Percentiles rank a stretch among this genome's conserved stretches.
Evolutionary conservation across 2,797 vertebrate species (phyloP).

Genomic region (Pipistrellus pygmaeus): DNA sequence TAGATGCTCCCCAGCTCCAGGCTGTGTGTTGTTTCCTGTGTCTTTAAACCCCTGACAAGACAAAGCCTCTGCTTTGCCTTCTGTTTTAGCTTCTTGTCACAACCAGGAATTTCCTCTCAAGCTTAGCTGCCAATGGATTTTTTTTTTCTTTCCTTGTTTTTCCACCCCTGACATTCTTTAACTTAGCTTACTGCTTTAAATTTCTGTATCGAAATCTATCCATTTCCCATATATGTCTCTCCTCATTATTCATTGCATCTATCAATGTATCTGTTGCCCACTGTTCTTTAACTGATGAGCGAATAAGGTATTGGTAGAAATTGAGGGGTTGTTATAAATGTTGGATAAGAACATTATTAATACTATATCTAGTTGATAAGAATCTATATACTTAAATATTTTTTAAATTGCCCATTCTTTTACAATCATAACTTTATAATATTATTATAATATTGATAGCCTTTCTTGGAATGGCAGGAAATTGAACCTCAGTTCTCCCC

Average conservation of each 20-base stretch:
- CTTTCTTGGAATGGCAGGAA: background rate
- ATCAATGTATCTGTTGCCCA: background rate
- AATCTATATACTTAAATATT: background rate
- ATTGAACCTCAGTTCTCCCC: background rate
- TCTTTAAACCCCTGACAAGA: background rate
- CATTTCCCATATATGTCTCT: background rate
- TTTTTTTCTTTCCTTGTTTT: background rate
- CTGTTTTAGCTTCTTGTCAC: background rate
- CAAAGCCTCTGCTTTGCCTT: background rate
- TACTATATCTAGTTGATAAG: background rate
- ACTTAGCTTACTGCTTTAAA: slow-evolving; percentile 15
- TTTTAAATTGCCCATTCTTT: background rate
- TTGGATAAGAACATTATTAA: background rate
- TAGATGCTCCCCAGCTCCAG: background rate
- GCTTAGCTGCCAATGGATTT: background rate
- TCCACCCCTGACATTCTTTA: background rate
- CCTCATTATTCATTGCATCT: background rate
- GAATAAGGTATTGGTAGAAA: background rate
- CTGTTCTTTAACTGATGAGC: background rate
- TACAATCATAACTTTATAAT: background rate
- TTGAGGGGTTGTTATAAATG: background rate
- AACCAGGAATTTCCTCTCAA: slow-evolving; percentile 3
- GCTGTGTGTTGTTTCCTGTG: background rate
- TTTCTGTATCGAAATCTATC: background rate
- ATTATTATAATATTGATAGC: too few species aligned